Evolutionary conservation across 2,888 invertebrate genomes (phyloP).

Genomic region (Dolichomitus sp.): DNA sequence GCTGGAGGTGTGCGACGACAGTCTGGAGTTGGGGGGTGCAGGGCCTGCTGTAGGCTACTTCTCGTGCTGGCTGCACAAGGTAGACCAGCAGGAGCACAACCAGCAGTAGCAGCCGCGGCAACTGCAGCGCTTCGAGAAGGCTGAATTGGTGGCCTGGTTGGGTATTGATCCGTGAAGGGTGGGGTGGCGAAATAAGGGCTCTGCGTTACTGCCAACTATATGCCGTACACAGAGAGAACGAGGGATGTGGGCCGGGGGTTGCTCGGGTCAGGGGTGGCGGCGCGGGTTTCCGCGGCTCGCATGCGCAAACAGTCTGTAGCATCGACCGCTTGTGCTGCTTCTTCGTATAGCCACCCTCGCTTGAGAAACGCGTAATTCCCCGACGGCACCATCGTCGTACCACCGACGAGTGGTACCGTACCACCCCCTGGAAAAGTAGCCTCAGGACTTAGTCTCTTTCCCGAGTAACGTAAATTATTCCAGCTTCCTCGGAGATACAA

Average conservation of each 20-base stretch:
- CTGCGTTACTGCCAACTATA: slow-evolving; percentile 53
- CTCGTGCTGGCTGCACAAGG: slow-evolving; percentile 40
- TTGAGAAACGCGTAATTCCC: slow-evolving; percentile 23
- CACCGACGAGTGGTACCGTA: slow-evolving; percentile 55
- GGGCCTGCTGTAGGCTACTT: slow-evolving; percentile 36
- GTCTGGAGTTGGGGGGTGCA: slow-evolving; percentile 62
- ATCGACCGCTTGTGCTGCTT: slow-evolving; percentile 64
- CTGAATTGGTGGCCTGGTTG: slow-evolving; percentile 82
- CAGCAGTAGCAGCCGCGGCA: slow-evolving; percentile 54
- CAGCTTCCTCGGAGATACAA: not conserved
- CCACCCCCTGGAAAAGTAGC: slow-evolving; percentile 28
- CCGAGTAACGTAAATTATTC: not conserved
- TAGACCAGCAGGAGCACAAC: slow-evolving; percentile 22
- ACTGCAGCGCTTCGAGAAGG: slow-evolving; percentile 55
- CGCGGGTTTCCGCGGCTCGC: slow-evolving; percentile 55
- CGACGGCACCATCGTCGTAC: slow-evolving; percentile 45
- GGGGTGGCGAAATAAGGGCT: slow-evolving; percentile 61
- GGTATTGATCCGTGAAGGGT: slow-evolving; percentile 83
- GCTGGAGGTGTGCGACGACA: slow-evolving; percentile 61
- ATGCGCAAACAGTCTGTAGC: slow-evolving; percentile 61
- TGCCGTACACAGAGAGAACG: not conserved
- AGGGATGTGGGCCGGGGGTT: slow-evolving; percentile 58
- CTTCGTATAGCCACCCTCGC: slow-evolving; percentile 32
- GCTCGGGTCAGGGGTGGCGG: slow-evolving; percentile 68
- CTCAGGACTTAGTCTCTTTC: not conserved